A percentile compares a stretch with the other conserved stretches of the same genome.
Conservation (phyloP, 2,113 vertebrate genomes). For the Hylia prasina region DNA sequence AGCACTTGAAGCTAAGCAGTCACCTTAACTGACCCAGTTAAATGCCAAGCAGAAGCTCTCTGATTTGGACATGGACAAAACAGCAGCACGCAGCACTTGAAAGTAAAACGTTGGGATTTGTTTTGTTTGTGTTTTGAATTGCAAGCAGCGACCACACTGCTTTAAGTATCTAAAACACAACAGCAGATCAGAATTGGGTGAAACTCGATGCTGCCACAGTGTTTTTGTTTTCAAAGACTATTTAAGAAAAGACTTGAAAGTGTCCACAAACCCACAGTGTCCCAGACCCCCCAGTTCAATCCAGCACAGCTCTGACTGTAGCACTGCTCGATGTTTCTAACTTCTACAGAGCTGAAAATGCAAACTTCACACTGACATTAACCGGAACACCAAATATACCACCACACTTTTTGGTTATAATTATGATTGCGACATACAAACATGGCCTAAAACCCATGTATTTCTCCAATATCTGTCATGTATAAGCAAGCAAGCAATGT, state of each 20-base stretch:
- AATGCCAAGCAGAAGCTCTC: background rate
- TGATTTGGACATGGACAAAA: background rate
- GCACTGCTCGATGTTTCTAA: background rate
- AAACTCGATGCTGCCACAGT: background rate
- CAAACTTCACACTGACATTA: background rate
- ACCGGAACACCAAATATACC: background rate
- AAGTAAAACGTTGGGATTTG: background rate
- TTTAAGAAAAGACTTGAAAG: background rate
- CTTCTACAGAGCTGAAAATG: background rate
- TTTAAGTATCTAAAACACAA: background rate
- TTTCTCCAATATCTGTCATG: background rate
- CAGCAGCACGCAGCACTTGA: background rate
- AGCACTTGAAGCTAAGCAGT: background rate
- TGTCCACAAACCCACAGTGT: background rate
- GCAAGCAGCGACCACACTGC: background rate
- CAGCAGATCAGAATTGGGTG: background rate
- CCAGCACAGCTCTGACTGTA: background rate
- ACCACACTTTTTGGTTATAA: background rate
- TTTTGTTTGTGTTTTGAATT: background rate
- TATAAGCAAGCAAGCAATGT: background rate
- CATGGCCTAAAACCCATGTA: background rate
- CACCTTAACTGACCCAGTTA: slow-evolving; percentile 1
- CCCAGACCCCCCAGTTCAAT: background rate
- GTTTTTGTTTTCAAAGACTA: background rate
- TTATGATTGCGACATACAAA: background rate